phyloP scores from a whole-genome alignment of 2,888 invertebrate genomes.

The Rugalucina vietnamica region DNA sequence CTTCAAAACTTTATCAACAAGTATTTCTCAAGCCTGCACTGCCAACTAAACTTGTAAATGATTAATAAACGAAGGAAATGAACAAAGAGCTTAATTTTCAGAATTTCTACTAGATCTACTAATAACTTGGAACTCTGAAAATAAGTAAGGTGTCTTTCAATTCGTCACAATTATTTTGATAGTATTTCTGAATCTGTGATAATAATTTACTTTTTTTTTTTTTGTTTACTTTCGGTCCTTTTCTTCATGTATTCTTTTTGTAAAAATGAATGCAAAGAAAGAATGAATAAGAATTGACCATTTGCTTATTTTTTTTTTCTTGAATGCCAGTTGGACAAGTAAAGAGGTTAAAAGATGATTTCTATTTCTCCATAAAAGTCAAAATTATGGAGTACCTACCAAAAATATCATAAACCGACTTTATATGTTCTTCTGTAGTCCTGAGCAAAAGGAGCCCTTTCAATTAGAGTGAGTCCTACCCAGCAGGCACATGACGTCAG shows the following conservation, averaged over 20 bases:
- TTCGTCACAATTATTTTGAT: conserved; percentile 30
- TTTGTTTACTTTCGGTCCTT: conserved; percentile 26
- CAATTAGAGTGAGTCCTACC: too few relatives aligned
- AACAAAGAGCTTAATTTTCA: background rate
- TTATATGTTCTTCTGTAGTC: too few relatives aligned
- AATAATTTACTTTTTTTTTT: conserved; percentile 38
- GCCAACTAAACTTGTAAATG: background rate
- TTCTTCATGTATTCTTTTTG: conserved; percentile 22
- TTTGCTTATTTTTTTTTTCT: conserved; percentile 2
- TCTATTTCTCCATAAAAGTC: too few relatives aligned
- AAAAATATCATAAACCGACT: too few relatives aligned
- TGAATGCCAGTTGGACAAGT: too few relatives aligned
- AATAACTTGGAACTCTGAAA: conserved; percentile 20
- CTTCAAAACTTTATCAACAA: background rate
- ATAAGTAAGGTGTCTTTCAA: conserved; percentile 49
- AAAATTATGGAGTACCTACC: too few relatives aligned
- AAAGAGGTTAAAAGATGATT: too few relatives aligned
- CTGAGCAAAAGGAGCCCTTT: too few relatives aligned
- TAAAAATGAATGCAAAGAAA: conserved; percentile 29
- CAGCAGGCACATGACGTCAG: too few relatives aligned
- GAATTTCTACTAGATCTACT: background rate
- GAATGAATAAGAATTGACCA: conserved; percentile 20
- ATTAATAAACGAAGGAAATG: background rate
- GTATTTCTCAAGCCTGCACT: too few relatives aligned
- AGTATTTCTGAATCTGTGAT: conserved; percentile 55